Conservation (phyloP, 2,888 invertebrate species). For the Caenorhabditis sp. region DNA sequence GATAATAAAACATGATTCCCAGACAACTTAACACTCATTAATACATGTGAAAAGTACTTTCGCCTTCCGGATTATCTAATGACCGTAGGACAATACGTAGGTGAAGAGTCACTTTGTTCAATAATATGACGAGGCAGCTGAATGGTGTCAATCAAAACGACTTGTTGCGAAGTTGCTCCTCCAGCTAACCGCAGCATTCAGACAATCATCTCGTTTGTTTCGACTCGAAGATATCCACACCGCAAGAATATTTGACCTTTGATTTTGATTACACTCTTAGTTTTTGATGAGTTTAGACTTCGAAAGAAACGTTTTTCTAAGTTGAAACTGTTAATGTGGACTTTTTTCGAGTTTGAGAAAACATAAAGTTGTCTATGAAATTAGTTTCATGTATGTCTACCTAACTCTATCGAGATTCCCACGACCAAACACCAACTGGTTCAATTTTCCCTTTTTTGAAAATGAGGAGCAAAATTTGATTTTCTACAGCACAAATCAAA, state of each 20-base stretch:
- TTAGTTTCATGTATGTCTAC: too few relatives aligned
- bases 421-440: too few relatives aligned
- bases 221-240: not conserved
- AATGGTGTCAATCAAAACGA: conserved; percentile 57
- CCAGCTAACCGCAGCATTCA: conserved; percentile 42
- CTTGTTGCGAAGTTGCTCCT: conserved; percentile 50
- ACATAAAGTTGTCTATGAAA: too few relatives aligned
- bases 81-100: conserved; percentile 22
- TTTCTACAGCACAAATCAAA: too few relatives aligned
- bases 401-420: too few relatives aligned
- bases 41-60: conserved; percentile 14
- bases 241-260: not conserved
- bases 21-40: conserved; percentile 4
- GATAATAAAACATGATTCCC: not conserved
- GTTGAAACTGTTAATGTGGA: too few relatives aligned
- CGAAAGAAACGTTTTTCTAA: not conserved
- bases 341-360: too few relatives aligned
- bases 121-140: conserved; percentile 62
- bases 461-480: too few relatives aligned
- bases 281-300: too few relatives aligned
- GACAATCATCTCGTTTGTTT: conserved; percentile 28
- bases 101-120: conserved; percentile 58
- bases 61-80: conserved; percentile 31
- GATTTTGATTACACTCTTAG: not conserved
- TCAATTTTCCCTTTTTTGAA: too few relatives aligned